These are phyloP conservation scores for Columba guinea DNA, from an alignment of 2,797 vertebrate genomes.

Conservation along the genomic window DNA sequence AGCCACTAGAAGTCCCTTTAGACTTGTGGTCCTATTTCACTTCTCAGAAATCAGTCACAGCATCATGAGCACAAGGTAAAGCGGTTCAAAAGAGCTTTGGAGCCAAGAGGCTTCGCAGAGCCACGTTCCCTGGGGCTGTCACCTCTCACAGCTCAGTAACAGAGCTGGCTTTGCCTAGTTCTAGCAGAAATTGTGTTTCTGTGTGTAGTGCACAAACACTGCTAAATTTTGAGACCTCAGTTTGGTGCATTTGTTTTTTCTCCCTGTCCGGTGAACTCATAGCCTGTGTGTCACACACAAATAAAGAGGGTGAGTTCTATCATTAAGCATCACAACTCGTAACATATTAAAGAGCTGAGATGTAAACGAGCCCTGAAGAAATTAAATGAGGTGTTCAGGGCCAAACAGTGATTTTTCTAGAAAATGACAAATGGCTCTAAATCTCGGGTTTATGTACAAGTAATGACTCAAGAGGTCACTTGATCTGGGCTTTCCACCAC, in stretches of 20 bases:
- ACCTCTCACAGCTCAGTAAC: neutral
- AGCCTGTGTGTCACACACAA: fast-evolving
- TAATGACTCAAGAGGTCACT: neutral
- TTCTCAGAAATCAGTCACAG: neutral
- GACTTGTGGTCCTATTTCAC: neutral
- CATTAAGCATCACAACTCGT: neutral
- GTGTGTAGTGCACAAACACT: neutral
- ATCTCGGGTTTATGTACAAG: neutral
- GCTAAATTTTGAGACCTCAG: neutral
- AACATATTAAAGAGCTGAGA: neutral
- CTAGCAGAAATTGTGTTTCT: neutral
- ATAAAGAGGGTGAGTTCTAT: neutral
- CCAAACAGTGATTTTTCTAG: neutral
- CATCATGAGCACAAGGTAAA: neutral
- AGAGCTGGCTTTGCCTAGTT: fast-evolving
- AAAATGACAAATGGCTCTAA: neutral
- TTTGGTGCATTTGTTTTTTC: neutral
- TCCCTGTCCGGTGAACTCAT: neutral
- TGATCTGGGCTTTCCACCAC: neutral
- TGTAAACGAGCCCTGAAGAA: neutral
- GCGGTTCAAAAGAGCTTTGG: neutral
- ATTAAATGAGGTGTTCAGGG: neutral
- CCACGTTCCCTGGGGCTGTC: neutral
- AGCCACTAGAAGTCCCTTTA: neutral
- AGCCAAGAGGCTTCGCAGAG: neutral